These are phyloP conservation scores for Rhincodon typus DNA, from an alignment of 2,797 vertebrate species.

Conservation along the genomic window DNA sequence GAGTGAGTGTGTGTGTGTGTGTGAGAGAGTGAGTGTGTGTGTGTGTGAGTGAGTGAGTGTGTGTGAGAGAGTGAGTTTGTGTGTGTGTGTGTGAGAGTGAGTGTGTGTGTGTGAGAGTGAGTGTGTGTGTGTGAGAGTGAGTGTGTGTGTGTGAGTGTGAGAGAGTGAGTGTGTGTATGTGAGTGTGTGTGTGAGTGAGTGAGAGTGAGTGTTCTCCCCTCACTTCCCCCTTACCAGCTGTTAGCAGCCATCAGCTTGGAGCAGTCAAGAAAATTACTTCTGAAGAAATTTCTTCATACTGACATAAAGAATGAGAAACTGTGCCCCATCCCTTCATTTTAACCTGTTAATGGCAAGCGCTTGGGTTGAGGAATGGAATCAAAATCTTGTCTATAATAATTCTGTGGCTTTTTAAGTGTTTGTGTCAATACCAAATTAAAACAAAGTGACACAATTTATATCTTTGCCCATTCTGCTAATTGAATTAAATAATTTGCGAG, in stretches of 20 bases:
- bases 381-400: background rate
- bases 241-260: background rate
- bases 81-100: background rate
- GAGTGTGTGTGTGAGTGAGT: background rate
- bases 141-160: too few species aligned
- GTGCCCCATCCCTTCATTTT: background rate
- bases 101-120: background rate
- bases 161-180: too few species aligned
- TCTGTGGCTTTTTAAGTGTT: background rate
- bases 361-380: background rate
- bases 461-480: background rate
- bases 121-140: background rate
- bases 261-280: background rate
- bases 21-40: too few species aligned
- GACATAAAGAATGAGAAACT: background rate
- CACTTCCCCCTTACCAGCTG: background rate
- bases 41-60: too few species aligned
- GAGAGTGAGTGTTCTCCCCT: background rate
- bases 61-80: too few species aligned
- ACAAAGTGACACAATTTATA: background rate
- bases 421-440: background rate
- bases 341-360: background rate
- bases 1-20: too few species aligned
- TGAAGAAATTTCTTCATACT: background rate
- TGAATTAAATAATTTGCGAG: background rate